phyloP scores from a whole-genome alignment of 1,140 invertebrate species.

The Goniozus legneri region DNA sequence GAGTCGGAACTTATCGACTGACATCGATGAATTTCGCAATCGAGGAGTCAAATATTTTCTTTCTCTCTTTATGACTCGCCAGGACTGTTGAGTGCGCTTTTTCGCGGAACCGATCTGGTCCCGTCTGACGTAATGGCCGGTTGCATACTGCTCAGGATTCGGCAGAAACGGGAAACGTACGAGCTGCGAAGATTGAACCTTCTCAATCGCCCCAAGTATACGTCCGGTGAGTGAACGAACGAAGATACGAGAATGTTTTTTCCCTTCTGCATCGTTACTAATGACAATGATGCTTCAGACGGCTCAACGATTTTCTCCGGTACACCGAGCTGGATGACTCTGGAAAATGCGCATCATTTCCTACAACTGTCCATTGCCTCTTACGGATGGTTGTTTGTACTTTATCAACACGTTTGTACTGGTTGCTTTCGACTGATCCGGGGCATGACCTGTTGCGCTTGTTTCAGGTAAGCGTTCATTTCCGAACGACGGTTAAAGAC shows the following conservation, averaged over 20 bases:
- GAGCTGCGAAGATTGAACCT: conserved; percentile 68
- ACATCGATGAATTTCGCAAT: no score
- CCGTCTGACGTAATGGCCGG: conserved; percentile 86
- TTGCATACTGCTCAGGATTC: conserved; percentile 72
- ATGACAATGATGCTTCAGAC: conserved; percentile 23
- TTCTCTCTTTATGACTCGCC: no score
- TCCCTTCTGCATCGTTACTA: no score
- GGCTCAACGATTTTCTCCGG: conserved; percentile 58
- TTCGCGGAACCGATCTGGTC: conserved; percentile 81
- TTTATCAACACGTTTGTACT: conserved; percentile 71
- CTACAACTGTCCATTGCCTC: conserved; percentile 75
- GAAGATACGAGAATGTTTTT: no score
- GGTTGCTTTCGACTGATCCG: conserved; percentile 71
- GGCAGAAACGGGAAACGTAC: conserved; percentile 68
- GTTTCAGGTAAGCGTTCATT: conserved; percentile 59
- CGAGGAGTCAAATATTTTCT: conserved; percentile 4
- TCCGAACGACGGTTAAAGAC: no score
- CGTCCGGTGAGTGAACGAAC: conserved; percentile 58
- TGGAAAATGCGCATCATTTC: conserved; percentile 72
- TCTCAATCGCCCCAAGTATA: conserved; percentile 65
- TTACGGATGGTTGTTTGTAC: conserved; percentile 89
- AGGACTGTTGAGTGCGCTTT: conserved; percentile 71
- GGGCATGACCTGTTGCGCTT: conserved; percentile 71
- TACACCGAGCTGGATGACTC: conserved; percentile 74
- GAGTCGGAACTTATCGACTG: no score